phyloP scores from a whole-genome alignment of 2,888 invertebrate species.

The Drosophila flavopinicola region DNA sequence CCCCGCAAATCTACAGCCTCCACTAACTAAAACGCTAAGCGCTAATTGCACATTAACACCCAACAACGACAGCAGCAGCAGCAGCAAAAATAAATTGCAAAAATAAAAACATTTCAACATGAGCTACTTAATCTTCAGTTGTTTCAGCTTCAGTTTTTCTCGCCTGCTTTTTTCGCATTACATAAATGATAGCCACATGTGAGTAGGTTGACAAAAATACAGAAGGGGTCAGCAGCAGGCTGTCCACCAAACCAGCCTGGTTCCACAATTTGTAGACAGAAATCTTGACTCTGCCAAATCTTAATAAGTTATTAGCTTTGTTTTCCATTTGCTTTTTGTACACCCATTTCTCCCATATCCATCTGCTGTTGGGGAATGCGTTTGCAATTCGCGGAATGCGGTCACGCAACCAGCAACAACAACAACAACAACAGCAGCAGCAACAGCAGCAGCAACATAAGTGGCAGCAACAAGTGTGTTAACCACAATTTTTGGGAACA shows the following conservation, averaged over 20 bases:
- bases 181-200: conserved; percentile 59
- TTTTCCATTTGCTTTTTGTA: conserved; percentile 21
- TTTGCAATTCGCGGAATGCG: conserved; percentile 56
- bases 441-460: conserved; percentile 1
- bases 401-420: conserved; percentile 30
- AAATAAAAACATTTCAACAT: conserved; percentile 55
- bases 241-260: conserved; percentile 1
- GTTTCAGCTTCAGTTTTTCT: conserved; percentile 32
- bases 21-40: conserved; percentile 3
- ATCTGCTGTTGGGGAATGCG: conserved; percentile 23
- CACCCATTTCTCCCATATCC: conserved; percentile 6
- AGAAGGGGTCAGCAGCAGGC: conserved; percentile 1
- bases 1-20: too few relatives aligned
- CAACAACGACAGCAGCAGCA: conserved; percentile 17
- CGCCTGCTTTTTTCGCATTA: conserved; percentile 48
- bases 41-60: conserved; percentile 73
- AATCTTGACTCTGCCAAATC: conserved; percentile 40
- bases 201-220: conserved; percentile 47
- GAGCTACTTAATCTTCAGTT: conserved; percentile 54
- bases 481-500: conserved; percentile 26
- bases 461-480: conserved; percentile 22
- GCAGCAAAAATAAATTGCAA: conserved; percentile 8
- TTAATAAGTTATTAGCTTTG: conserved; percentile 61
- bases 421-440: conserved; percentile 16
- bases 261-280: conserved; percentile 22